Evolutionary conservation across 1,140 invertebrate genomes (phyloP).

Genomic region (Drosophila repletoides): DNA sequence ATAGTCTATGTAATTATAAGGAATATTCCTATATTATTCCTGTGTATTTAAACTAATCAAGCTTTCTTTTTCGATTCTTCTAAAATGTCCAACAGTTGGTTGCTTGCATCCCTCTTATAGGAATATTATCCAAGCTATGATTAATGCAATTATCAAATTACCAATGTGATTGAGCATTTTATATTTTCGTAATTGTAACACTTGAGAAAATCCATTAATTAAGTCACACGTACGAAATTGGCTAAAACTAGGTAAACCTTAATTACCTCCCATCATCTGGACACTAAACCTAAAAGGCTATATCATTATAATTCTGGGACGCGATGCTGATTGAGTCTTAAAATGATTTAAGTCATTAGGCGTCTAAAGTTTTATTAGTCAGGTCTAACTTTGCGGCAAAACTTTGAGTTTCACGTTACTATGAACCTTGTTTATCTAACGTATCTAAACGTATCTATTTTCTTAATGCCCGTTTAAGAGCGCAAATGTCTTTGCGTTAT

Average conservation of each 20-base stretch:
- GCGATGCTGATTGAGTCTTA: slow-evolving; percentile 57
- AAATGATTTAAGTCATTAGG: slow-evolving; percentile 62
- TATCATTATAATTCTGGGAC: slow-evolving; percentile 35
- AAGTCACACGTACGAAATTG: not conserved
- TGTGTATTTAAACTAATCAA: too few species aligned
- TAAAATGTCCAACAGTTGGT: too few species aligned
- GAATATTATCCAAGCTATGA: too few species aligned
- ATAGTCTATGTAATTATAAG: too few species aligned
- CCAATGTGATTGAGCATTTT: not conserved
- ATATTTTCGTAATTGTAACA: slow-evolving; percentile 16
- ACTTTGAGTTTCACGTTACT: slow-evolving; percentile 24
- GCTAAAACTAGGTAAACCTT: not conserved
- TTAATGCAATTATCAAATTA: slow-evolving; percentile 6
- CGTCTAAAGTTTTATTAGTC: slow-evolving; percentile 48
- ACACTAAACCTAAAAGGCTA: not conserved
- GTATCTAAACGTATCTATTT: slow-evolving; percentile 43
- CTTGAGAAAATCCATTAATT: slow-evolving; percentile 8
- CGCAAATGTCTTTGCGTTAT: slow-evolving; percentile 20
- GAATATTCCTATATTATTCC: too few species aligned
- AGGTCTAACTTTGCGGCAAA: slow-evolving; percentile 29
- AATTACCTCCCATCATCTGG: not conserved
- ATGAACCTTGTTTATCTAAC: slow-evolving; percentile 29
- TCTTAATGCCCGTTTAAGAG: slow-evolving; percentile 43
- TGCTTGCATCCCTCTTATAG: too few species aligned
- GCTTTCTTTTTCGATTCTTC: too few species aligned